Percentiles rank a stretch among this genome's conserved stretches.
These are phyloP conservation scores for Cossypha polioptera DNA, from an alignment of 2,797 vertebrate genomes.

Conservation along the genomic window DNA sequence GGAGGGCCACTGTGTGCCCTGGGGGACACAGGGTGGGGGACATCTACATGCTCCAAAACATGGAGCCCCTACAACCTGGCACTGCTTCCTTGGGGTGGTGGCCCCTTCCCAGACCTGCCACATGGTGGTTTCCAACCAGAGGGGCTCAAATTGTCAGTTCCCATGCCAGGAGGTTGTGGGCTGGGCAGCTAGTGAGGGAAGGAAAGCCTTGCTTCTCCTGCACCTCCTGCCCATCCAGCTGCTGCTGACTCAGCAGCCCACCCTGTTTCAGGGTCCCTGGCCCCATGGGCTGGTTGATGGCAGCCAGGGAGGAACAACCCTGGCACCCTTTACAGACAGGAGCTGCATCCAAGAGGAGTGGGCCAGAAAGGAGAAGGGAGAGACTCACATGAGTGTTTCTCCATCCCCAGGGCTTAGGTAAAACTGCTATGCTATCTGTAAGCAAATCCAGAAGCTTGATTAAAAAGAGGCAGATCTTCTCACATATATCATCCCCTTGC, in stretches of 20 bases:
- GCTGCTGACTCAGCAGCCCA: background rate
- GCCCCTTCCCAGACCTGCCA: background rate
- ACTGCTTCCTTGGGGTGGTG: background rate
- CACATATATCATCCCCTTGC: background rate
- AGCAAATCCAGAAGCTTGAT: background rate
- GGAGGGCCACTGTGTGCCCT: background rate
- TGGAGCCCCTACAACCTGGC: background rate
- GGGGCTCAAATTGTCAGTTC: background rate
- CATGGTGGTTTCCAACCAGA: accelerated
- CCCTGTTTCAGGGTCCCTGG: background rate
- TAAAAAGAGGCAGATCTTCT: background rate
- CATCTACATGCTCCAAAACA: accelerated
- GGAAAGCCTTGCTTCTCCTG: background rate
- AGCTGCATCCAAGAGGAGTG: accelerated
- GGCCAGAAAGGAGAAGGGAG: background rate
- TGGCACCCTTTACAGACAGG: background rate
- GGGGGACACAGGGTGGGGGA: background rate
- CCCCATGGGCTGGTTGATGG: background rate
- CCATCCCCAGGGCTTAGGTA: background rate
- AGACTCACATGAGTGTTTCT: background rate
- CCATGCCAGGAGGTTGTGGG: accelerated
- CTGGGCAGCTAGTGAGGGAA: background rate
- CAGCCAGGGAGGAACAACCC: accelerated
- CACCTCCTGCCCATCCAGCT: background rate
- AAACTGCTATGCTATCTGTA: background rate